A percentile compares a stretch with the other conserved stretches of the same genome.
Conservation (phyloP, 2,113 vertebrate genomes). For the Xiphophorus hellerii region DNA sequence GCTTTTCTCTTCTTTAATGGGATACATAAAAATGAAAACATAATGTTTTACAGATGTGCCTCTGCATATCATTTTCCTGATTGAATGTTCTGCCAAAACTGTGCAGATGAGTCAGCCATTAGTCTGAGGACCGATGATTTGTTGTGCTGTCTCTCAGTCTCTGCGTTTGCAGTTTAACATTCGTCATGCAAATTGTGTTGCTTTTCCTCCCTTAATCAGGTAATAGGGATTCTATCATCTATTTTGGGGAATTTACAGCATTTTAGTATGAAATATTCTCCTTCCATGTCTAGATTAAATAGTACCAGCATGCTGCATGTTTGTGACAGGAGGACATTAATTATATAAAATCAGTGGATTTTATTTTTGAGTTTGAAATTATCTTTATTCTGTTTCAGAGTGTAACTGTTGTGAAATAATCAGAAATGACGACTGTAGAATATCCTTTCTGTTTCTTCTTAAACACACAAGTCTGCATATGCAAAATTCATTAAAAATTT, state of each 20-base stretch:
- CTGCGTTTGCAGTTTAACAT: not conserved
- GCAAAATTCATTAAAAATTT: too few relatives aligned
- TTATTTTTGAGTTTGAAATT: too few relatives aligned
- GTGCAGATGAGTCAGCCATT: constrained; percentile 26
- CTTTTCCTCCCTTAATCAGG: not conserved
- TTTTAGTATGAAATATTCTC: not conserved
- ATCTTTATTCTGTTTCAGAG: too few relatives aligned
- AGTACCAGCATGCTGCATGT: too few relatives aligned
- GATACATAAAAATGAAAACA: constrained; percentile 25
- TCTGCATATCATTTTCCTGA: constrained; percentile 19
- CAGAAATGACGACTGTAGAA: too few relatives aligned
- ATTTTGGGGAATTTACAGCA: not conserved
- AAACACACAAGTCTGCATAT: too few relatives aligned
- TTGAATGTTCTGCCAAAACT: constrained; percentile 21
- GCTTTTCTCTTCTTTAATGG: constrained; percentile 1
- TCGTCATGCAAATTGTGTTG: not conserved
- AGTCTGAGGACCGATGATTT: constrained; percentile 24
- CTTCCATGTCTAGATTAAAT: not conserved
- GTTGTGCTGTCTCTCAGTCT: constrained; percentile 7
- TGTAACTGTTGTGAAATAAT: too few relatives aligned
- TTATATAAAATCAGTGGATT: too few relatives aligned
- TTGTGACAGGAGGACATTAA: too few relatives aligned
- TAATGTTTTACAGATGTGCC: constrained; percentile 32
- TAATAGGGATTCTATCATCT: not conserved
- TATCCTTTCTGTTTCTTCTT: too few relatives aligned